Percentiles rank a stretch among this genome's conserved stretches.
phyloP scores from a whole-genome alignment of 2,797 vertebrate genomes.

The Sandelia bainsii region DNA sequence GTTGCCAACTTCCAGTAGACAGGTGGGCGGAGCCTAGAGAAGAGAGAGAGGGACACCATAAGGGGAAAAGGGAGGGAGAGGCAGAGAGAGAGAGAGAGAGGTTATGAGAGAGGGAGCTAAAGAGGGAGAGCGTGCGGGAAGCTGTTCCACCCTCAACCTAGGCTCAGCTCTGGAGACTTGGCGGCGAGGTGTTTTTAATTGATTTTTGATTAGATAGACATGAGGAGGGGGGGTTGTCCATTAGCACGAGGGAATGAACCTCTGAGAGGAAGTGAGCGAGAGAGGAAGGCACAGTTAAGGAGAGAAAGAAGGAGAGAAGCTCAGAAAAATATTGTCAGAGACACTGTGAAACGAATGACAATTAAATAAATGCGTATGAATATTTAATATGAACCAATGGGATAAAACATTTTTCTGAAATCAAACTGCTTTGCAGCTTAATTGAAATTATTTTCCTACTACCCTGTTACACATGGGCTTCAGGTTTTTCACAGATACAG shows the following conservation, averaged over 20 bases:
- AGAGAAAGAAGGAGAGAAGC: constrained; percentile 40
- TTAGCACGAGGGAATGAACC: constrained; percentile 86
- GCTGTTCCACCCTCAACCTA: constrained; percentile 84
- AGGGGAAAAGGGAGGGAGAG: constrained; percentile 59
- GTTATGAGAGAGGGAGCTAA: constrained; percentile 59
- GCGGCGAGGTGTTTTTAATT: constrained; percentile 91
- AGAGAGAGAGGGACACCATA: constrained; percentile 62
- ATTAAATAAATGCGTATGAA: constrained; percentile 71
- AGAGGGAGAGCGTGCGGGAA: constrained; percentile 81
- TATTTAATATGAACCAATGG: constrained; percentile 72
- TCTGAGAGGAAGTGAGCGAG: constrained; percentile 72
- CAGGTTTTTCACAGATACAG: constrained; percentile 43
- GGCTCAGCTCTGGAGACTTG: constrained; percentile 84
- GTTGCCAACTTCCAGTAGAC: constrained; percentile 91
- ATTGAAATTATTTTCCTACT: constrained; percentile 81
- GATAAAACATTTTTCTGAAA: constrained; percentile 62
- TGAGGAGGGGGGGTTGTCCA: constrained; percentile 79
- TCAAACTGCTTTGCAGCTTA: constrained; percentile 70
- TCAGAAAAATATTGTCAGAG: constrained; percentile 53
- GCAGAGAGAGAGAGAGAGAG: constrained; percentile 42
- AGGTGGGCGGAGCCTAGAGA: constrained; percentile 85
- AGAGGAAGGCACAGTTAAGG: constrained; percentile 58
- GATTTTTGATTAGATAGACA: constrained; percentile 91
- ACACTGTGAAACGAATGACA: constrained; percentile 65
- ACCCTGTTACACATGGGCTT: constrained; percentile 56